Evolutionary conservation across 2,797 vertebrate species (phyloP).

Genomic region (Balearica regulorum): DNA sequence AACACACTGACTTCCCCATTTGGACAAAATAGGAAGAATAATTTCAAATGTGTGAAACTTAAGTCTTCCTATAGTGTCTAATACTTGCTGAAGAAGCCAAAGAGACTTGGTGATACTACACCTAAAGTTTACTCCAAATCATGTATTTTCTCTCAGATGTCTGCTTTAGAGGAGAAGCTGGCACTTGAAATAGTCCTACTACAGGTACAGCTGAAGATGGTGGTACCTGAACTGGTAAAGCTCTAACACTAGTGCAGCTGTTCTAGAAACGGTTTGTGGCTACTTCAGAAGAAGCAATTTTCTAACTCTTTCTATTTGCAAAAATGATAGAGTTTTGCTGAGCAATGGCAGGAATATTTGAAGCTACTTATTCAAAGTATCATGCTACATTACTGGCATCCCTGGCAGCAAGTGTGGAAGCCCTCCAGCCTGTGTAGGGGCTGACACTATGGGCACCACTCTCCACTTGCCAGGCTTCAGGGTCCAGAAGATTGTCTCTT

Average conservation of each 20-base stretch:
- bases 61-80: neutral
- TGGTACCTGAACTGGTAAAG: neutral
- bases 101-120: neutral
- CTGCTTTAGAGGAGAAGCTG: neutral
- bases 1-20: neutral
- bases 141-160: neutral
- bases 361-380: neutral
- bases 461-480: neutral
- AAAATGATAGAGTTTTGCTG: neutral
- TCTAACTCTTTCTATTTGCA: neutral
- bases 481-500: neutral
- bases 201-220: neutral
- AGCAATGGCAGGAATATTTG: neutral
- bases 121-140: neutral
- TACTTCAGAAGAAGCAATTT: neutral
- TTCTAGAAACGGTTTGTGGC: neutral
- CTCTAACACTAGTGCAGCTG: neutral
- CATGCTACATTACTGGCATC: neutral
- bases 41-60: neutral
- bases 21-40: neutral
- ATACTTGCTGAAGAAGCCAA: neutral
- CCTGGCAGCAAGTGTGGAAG: neutral
- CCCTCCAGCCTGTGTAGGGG: accelerated
- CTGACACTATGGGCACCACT: neutral
- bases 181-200: neutral